Evolutionary conservation across 1,140 invertebrate species (phyloP).

Genomic region (Araneus ventricosus): DNA sequence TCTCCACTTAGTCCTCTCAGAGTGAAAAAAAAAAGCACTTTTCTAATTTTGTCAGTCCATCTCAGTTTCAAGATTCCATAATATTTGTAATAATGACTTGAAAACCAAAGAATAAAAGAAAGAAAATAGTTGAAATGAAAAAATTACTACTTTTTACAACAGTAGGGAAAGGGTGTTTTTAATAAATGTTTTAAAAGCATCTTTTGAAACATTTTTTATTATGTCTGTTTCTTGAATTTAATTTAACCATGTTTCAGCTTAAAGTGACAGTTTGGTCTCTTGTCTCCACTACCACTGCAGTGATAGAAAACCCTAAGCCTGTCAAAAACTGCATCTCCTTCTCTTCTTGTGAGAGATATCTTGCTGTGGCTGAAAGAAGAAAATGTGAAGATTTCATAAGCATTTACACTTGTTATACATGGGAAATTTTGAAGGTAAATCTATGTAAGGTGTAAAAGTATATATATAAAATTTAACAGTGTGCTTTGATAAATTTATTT

Average conservation of each 20-base stretch:
- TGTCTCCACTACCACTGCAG: not conserved
- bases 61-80: no score
- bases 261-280: slow-evolving; percentile 46
- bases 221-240: not conserved
- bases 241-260: not conserved
- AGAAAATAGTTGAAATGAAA: no score
- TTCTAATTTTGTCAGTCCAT: no score
- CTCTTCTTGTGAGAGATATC: slow-evolving; percentile 25
- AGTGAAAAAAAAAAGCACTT: no score
- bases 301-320: slow-evolving; percentile 37
- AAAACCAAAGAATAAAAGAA: no score
- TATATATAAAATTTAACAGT: no score
- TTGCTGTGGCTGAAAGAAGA: slow-evolving; percentile 15
- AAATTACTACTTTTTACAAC: no score
- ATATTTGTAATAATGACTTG: no score
- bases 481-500: no score
- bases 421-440: slow-evolving; percentile 39
- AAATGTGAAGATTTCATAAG: slow-evolving; percentile 26
- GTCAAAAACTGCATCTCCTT: slow-evolving; percentile 25
- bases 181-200: not conserved
- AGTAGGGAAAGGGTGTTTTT: no score
- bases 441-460: not conserved
- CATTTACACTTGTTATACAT: slow-evolving; percentile 34
- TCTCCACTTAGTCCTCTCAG: no score
- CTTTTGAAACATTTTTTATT: not conserved